phyloP scores from a whole-genome alignment of 2,797 vertebrate genomes.

The Dermochelys coriacea region DNA sequence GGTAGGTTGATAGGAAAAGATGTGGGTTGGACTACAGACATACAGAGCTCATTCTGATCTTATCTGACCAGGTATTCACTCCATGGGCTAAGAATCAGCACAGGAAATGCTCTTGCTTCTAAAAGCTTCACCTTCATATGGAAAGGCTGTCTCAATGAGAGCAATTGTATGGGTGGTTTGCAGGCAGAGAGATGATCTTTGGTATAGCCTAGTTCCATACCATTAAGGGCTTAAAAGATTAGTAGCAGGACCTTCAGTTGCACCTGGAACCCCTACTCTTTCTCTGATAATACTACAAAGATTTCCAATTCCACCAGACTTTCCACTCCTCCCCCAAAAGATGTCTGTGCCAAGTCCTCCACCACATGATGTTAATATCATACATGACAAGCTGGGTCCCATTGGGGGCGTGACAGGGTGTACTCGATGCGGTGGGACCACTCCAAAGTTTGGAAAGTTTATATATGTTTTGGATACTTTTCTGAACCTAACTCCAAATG shows the following conservation, averaged over 20 bases:
- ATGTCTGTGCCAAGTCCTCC: neutral
- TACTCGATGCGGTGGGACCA: neutral
- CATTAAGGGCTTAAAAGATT: neutral
- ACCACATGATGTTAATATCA: neutral
- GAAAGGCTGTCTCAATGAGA: neutral
- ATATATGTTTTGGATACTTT: neutral
- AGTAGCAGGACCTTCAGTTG: neutral
- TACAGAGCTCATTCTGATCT: neutral
- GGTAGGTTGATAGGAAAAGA: neutral
- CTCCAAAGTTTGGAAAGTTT: neutral
- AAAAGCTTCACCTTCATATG: neutral
- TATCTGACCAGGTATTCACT: neutral
- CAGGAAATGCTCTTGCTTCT: neutral
- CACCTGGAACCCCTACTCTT: neutral
- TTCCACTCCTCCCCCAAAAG: neutral
- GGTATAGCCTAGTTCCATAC: neutral
- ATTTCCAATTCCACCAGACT: neutral
- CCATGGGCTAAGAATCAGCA: neutral
- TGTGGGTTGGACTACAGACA: neutral
- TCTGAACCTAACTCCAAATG: neutral
- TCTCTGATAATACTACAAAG: neutral
- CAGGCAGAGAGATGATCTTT: neutral
- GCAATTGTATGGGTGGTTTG: neutral
- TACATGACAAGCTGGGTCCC: too few relatives aligned
- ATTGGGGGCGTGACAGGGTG: too few relatives aligned